A percentile compares a stretch with the other conserved stretches of the same genome.
Evolutionary conservation across 2,888 invertebrate species (phyloP).

Genomic region (Digitonthophagus gazella): DNA sequence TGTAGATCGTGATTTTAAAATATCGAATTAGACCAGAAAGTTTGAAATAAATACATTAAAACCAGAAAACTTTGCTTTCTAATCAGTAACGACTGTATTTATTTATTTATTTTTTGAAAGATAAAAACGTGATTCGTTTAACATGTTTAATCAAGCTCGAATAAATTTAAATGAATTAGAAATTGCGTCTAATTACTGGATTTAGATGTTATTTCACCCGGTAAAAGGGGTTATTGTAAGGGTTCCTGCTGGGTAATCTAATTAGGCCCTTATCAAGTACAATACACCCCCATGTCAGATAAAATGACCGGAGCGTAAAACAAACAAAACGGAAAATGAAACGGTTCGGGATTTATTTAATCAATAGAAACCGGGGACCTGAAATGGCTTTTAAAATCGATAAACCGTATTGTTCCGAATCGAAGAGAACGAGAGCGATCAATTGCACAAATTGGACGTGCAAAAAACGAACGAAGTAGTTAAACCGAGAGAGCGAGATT

Average conservation of each 20-base stretch:
- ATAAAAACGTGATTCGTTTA: not conserved
- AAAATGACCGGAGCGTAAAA: not conserved
- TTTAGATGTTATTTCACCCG: not conserved
- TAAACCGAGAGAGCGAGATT: not conserved
- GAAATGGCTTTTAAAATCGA: no score
- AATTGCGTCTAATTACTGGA: not conserved
- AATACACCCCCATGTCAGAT: not conserved
- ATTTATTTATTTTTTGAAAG: not conserved
- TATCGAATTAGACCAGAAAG: no score
- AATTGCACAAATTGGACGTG: not conserved
- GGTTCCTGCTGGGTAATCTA: not conserved
- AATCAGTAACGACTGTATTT: no score
- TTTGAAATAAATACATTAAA: no score
- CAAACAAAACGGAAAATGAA: not conserved
- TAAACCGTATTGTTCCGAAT: no score
- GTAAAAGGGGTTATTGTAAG: not conserved
- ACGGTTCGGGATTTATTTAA: no score
- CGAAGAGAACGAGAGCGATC: not conserved
- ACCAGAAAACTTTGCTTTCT: no score
- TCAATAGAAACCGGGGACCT: no score
- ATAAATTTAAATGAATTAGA: not conserved
- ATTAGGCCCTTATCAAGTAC: not conserved
- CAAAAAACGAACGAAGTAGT: not conserved
- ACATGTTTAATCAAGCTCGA: not conserved
- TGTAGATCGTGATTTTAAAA: no score